Evolutionary conservation across 2,797 vertebrate species (phyloP), one percentile per base, ranked within the genome.

Genomic region (Cynodonichthys magdalenae): DNA sequence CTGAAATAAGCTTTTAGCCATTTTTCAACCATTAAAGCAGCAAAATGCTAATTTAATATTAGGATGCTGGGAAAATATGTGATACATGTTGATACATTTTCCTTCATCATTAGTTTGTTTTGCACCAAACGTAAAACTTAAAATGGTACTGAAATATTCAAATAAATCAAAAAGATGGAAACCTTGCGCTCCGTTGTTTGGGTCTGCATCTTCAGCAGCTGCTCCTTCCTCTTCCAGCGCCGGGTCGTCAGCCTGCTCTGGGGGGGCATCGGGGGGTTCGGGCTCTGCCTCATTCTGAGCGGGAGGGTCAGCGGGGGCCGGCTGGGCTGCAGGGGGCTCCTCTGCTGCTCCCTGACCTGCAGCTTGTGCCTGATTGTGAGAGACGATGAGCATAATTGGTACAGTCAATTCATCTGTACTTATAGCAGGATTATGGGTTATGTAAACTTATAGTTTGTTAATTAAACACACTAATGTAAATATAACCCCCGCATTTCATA

Each of bases 221-320:
- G 94, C 96, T 2, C 93, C 96, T 75, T 98, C 96, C 0, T 97
- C 97, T 36, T 97, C 96, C 3, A 95, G 92, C 36, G 97, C 96
- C 4, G 95, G 93, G 29, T 97, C 95, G 53, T 96, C 95, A 0
- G 81, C 93, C 66, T 95, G 95, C n/a, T 96, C 92, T 36, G 87
- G 85, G 0, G 85, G 92, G 18, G 56, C 84, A 28, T 93, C 95
- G 0, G 95, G 95, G 69, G 94, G 95, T 75, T 97, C 96, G 0
- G 96, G 95, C 6, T 95, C 94, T 39, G 94, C 95, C 9, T 92
- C 94, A 0, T 98, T 95, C 77, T 96, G 95, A 5, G 92, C 95
- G 17, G 95, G 95, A 0, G 93, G 92, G 47, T 96, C 94, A 27
- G 92, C 95, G 6, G 95, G 95, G 17, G 93, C 94, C 0, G 95